These are phyloP conservation scores for Peromyscus maniculatus DNA, from an alignment of 2,113 vertebrate genomes.

Conservation along the genomic window DNA sequence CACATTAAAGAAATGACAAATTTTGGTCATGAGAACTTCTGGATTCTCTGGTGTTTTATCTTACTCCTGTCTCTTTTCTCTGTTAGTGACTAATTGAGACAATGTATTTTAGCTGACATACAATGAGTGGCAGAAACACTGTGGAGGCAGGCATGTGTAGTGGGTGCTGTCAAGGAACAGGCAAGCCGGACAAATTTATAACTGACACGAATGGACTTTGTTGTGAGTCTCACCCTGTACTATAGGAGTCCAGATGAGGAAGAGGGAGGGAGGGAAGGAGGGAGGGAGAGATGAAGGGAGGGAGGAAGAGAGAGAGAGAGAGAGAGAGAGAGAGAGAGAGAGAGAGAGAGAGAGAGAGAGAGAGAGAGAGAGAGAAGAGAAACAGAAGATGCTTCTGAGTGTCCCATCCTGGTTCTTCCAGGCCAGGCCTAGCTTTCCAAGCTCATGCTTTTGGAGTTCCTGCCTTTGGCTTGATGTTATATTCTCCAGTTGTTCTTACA, in stretches of 20 bases:
- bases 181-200: not conserved
- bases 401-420: not conserved
- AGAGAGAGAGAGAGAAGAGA: not conserved
- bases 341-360: not conserved
- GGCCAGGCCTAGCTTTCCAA: not conserved
- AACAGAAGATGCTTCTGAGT: not conserved
- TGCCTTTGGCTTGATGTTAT: not conserved
- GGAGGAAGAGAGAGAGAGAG: no score
- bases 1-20: not conserved
- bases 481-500: not conserved
- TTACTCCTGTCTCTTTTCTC: slow-evolving; percentile 24
- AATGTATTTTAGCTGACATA: not conserved
- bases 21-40: not conserved
- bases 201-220: not conserved
- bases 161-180: not conserved
- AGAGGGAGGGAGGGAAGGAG: accelerated
- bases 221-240: not conserved
- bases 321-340: not conserved
- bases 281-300: not conserved
- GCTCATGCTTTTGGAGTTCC: not conserved
- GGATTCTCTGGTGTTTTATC: not conserved
- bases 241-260: not conserved
- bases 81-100: slow-evolving; percentile 9
- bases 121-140: not conserved
- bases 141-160: not conserved